Evolutionary conservation across 1,140 invertebrate species (phyloP).

Genomic region (Drosophila pseudoobscura): DNA sequence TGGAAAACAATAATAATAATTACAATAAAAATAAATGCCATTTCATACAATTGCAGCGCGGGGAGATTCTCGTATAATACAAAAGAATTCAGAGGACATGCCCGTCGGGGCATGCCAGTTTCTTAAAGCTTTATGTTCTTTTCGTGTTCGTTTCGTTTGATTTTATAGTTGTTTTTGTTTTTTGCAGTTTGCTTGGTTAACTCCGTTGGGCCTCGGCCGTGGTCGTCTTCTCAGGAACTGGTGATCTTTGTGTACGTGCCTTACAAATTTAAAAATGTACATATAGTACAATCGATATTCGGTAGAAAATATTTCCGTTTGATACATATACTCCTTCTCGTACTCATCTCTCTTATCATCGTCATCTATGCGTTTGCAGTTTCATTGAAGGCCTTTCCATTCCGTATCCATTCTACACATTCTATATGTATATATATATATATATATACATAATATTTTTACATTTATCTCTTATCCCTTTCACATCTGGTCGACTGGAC

Average conservation of each 20-base stretch:
- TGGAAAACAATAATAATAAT: conserved; percentile 16
- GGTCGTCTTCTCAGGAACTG: conserved; percentile 62
- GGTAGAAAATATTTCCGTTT: conserved; percentile 49
- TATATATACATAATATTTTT: conserved; percentile 8
- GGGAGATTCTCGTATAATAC: conserved; percentile 63
- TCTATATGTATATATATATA: conserved; percentile 27
- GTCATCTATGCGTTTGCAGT: neutral
- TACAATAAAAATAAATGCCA: conserved; percentile 58
- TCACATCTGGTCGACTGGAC: neutral
- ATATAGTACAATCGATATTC: conserved; percentile 31
- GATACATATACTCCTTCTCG: neutral
- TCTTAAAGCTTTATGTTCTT: conserved; percentile 69
- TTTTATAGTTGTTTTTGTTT: conserved; percentile 14
- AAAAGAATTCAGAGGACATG: conserved; percentile 49
- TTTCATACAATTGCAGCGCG: conserved; percentile 40
- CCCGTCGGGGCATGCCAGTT: conserved; percentile 15
- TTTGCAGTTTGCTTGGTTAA: conserved; percentile 34
- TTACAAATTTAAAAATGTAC: conserved; percentile 56
- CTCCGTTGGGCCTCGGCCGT: conserved; percentile 37
- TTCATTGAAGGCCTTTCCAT: neutral
- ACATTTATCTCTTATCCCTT: conserved; percentile 12
- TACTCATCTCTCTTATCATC: conserved; percentile 3
- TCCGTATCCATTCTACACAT: conserved; percentile 24
- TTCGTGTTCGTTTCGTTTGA: conserved; percentile 41
- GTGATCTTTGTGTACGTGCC: conserved; percentile 57